Base-by-base conservation (phyloP, 1,140 invertebrate genomes). In the Pantala flavescens region DNA sequence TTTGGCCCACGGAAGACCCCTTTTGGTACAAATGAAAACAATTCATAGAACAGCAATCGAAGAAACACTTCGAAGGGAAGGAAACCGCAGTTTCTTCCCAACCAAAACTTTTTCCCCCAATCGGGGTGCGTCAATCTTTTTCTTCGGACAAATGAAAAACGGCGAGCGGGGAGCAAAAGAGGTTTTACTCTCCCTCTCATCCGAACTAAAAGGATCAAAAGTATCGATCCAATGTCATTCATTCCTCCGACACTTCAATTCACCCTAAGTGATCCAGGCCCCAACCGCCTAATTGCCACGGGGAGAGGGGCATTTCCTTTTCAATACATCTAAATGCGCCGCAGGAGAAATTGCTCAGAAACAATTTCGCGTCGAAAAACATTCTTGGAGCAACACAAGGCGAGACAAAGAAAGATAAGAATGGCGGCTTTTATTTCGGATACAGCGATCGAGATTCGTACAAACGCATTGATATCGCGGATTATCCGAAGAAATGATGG, bases 91-190 rank as follows among this genome's bases (percentile, higher is more conserved):
- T 36, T 5, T 36, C 28, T 36, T 36, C 9, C 28, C 28, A 5
- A 36, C 28, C 28, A 36, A 36, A 36, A 36, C 28, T 36, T 36
- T 36, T 36, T 5, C 49, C 3, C 12, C 49, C 49, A 63, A 19
- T 21, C 49, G n/a, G 49, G 1, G n/a, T 63, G 49, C 49, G 49
- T 63, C 49, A 63, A 63, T 63, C 49, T 63, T 63, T 36, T 63
- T 21, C 49, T 63, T 63, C 49, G 49, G 49, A 63, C 49, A 63
- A 63, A 63, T 63, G 49, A 63, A 63, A 63, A 63, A 63, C 49
- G n/a, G 49, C 28, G 28, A 36, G 28, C 28, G 9, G 9, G 28
- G 49, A 16, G 49, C 49, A 63, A 63, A 21, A 16, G n/a, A 63
- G 49, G 49, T 16, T 63, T 21, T 63, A 19, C 49, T 63, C 49